phyloP scores from a whole-genome alignment of 92 coral and sea anemone genomes.

The Nematostella vectensis region DNA sequence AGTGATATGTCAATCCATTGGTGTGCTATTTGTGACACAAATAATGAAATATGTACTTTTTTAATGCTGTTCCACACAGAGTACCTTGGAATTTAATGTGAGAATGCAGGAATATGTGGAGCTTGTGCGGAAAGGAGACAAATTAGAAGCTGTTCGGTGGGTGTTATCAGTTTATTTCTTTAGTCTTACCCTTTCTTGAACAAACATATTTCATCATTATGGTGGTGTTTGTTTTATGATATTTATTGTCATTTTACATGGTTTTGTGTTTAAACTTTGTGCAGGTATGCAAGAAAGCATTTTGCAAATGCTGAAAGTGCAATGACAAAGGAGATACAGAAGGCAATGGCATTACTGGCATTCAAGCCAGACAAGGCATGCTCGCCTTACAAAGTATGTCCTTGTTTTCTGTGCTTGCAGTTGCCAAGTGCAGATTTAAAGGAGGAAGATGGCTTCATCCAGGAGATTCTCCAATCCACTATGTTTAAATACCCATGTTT shows the following conservation, averaged over 20 bases:
- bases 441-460: too few species aligned
- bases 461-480: too few species aligned
- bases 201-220: too few species aligned
- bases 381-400: constrained; percentile 75
- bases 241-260: background rate
- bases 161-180: too few species aligned
- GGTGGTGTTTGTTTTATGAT: too few species aligned
- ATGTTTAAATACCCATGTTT: too few species aligned
- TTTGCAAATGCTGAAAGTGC: constrained; percentile 71
- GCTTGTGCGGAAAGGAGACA: constrained; percentile 70
- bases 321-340: constrained; percentile 80
- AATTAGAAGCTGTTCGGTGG: constrained; percentile 95
- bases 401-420: background rate
- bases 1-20: too few species aligned
- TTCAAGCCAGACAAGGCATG: constrained; percentile 80
- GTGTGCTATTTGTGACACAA: too few species aligned
- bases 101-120: constrained; percentile 95
- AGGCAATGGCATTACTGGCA: constrained; percentile 91
- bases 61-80: too few species aligned
- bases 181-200: too few species aligned
- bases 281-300: constrained; percentile 91
- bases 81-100: constrained; percentile 92
- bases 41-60: too few species aligned
- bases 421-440: background rate
- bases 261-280: too few species aligned